phyloP scores from a whole-genome alignment of 2,888 invertebrate genomes.

The Eupsilia transversa region DNA sequence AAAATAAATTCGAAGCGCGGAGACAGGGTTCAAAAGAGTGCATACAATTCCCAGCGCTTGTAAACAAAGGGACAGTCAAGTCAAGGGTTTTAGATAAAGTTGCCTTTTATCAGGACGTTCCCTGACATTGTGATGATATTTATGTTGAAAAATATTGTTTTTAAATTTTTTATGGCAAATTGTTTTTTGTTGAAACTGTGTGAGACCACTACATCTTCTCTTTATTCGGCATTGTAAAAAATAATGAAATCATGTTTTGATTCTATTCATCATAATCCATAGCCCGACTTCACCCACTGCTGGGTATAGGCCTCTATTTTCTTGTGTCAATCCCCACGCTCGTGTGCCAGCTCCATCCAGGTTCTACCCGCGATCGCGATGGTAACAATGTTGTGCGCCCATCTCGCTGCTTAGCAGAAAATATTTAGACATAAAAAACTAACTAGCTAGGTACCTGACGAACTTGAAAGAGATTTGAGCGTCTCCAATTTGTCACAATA shows the following conservation, averaged over 20 bases:
- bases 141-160: not conserved
- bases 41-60: slow-evolving; percentile 70
- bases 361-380: not conserved
- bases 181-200: not conserved
- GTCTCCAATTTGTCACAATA: slow-evolving; percentile 21
- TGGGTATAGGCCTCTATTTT: not conserved
- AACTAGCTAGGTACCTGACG: not conserved
- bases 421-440: not conserved
- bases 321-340: not conserved
- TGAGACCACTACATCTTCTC: not conserved
- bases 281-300: not conserved
- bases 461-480: slow-evolving; percentile 5
- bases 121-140: slow-evolving; percentile 41
- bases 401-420: not conserved
- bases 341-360: not conserved
- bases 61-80: slow-evolving; percentile 68
- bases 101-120: slow-evolving; percentile 33
- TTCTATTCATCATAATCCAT: not conserved
- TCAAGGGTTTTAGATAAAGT: slow-evolving; percentile 57
- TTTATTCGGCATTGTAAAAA: not conserved
- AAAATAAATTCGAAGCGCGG: slow-evolving; percentile 64
- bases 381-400: not conserved
- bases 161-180: not conserved
- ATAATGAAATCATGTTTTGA: not conserved
- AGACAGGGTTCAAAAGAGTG: slow-evolving; percentile 72